Evolutionary conservation across 2,797 vertebrate genomes (phyloP), one percentile per base, ranked within the genome.

Genomic region (Nyctalus aviator): DNA sequence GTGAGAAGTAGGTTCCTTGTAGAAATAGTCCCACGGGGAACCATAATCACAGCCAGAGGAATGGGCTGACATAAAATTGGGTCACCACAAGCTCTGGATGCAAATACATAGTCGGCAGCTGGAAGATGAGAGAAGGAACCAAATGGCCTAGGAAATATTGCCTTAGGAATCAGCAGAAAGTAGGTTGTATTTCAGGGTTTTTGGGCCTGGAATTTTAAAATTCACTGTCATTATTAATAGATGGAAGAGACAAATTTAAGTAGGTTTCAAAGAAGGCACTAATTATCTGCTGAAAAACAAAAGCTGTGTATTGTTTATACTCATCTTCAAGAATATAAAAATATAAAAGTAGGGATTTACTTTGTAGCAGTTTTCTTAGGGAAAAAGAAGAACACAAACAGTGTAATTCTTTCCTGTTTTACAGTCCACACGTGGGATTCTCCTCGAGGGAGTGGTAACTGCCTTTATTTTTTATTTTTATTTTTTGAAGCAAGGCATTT

Each of bases 111-210:
- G n/a, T 9, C 32, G 13, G n/a, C 32, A 83, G 25, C 68, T 32
- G 12, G 75, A 84, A 44, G 79, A 20, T 37, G 48, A 75, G 79
- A 46, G 37, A 9, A 2, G 85, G 59, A 25, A 69, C 18, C 1
- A 3, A 50, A 7, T 6, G 17, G 46, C 32, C 66, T 35, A 64
- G 75, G 59, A 66, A 53, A 32, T 53, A 18, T 9, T 18, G 4
- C 23, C 69, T 86, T 44, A 59, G 59, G 30, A 92, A 57, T 69
- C 25, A 83, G 48, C 76, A 81, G 75, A 88, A 77, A 89, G 35
- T 27, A 21, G 59, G 71, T 37, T 17, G 20, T 8, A 13, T 66
- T 23, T 6, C 27, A 79, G 21, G 32, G 37, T n/a, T 77, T 72
- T n/a, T n/a, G 6, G 6, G 12, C 57, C 62, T 69, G 59, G 55